These are phyloP conservation scores for Prosopocoilus inquinatus DNA, from an alignment of 2,888 invertebrate genomes.

Conservation along the genomic window DNA sequence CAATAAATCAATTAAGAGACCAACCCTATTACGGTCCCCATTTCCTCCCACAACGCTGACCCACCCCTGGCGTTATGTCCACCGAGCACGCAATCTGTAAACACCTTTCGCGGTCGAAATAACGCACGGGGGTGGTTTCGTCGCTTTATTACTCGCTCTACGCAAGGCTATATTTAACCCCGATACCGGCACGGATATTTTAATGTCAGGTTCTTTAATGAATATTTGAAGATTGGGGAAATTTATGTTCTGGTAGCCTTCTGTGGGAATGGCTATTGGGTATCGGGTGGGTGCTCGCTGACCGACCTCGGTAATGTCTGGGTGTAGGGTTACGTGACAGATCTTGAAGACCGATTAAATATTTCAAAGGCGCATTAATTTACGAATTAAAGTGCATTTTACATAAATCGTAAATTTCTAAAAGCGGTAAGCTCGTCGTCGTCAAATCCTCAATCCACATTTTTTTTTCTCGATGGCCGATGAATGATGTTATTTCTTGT, in stretches of 20 bases:
- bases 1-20: constrained; percentile 36
- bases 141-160: constrained; percentile 26
- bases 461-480: too few relatives aligned
- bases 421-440: too few relatives aligned
- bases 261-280: too few relatives aligned
- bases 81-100: constrained; percentile 35
- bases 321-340: too few relatives aligned
- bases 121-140: constrained; percentile 28
- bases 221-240: constrained; percentile 11
- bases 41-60: constrained; percentile 26
- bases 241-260: not conserved
- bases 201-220: constrained; percentile 12
- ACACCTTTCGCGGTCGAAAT: constrained; percentile 33
- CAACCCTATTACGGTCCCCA: constrained; percentile 31
- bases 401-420: too few relatives aligned
- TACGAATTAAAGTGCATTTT: not conserved
- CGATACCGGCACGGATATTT: constrained; percentile 11
- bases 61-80: constrained; percentile 33
- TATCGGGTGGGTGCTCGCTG: too few relatives aligned
- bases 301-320: too few relatives aligned
- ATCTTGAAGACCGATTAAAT: not conserved
- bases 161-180: constrained; percentile 10
- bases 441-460: too few relatives aligned
- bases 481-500: too few relatives aligned
- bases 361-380: not conserved